These are phyloP conservation scores for Aphaenogaster rudis DNA, from an alignment of 1,140 invertebrate genomes.

Conservation along the genomic window DNA sequence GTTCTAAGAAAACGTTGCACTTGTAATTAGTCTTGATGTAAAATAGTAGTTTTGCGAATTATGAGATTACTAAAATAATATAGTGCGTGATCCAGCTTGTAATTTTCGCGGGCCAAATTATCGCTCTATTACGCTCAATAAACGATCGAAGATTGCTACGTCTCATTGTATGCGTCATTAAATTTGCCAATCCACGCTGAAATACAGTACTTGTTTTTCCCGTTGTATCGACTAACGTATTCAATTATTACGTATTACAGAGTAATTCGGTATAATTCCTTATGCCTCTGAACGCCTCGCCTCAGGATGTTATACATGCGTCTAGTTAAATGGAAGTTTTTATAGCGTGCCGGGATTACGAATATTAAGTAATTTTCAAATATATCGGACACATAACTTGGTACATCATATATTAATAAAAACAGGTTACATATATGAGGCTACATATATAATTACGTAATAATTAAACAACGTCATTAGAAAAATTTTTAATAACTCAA, in stretches of 20 bases:
- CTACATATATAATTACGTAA: too few relatives aligned
- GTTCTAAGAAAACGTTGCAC: neutral
- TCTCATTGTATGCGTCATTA: neutral
- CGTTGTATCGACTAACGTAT: neutral
- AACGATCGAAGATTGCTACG: neutral
- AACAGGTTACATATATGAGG: neutral
- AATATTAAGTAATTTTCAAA: conserved; percentile 19
- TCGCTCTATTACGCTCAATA: neutral
- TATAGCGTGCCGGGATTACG: too few relatives aligned
- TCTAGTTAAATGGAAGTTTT: neutral
- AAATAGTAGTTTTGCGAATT: neutral
- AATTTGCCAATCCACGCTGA: neutral
- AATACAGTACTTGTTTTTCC: neutral
- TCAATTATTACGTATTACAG: neutral
- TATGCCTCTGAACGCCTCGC: neutral
- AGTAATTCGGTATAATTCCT: neutral
- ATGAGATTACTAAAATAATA: conserved; percentile 2
- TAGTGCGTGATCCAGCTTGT: neutral
- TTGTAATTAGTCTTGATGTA: neutral
- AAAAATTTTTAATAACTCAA: neutral
- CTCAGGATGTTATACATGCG: neutral
- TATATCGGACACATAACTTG: neutral
- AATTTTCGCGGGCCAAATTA: conserved; percentile 10
- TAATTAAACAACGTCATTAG: neutral
- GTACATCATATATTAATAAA: neutral